Percentiles rank a stretch among this genome's conserved stretches.
These are phyloP conservation scores for human DNA, from an alignment of 2,113 vertebrate species.

Conservation along the genomic window DNA sequence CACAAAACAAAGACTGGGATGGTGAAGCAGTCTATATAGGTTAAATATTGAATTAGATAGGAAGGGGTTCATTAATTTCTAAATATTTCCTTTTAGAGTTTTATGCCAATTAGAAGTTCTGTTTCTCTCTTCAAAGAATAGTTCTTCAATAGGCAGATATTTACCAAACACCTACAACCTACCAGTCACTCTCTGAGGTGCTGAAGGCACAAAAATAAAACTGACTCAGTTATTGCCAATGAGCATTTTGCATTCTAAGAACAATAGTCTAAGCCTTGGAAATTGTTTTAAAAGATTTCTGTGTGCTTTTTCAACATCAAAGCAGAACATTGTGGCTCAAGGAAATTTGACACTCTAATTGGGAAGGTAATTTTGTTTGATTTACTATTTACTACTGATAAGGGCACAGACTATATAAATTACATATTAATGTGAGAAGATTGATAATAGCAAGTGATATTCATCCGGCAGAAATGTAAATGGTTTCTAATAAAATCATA, in stretches of 20 bases:
- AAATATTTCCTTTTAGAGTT: neutral
- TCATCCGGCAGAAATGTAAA: neutral
- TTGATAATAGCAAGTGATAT: neutral
- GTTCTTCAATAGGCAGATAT: neutral
- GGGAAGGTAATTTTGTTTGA: neutral
- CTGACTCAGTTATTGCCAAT: neutral
- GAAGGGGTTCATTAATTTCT: neutral
- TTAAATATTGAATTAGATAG: neutral
- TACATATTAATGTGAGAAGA: conserved; percentile 1
- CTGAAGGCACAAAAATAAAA: neutral
- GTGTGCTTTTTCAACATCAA: neutral
- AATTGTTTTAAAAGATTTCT: neutral
- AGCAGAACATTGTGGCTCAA: neutral
- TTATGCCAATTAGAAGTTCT: neutral
- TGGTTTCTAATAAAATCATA: neutral
- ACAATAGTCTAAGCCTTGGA: neutral
- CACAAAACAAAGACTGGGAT: neutral
- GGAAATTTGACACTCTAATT: conserved; percentile 1
- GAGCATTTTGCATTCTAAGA: neutral
- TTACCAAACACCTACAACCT: neutral
- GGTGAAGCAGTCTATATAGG: neutral
- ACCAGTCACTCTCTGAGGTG: neutral
- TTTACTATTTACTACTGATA: neutral
- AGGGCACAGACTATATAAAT: neutral
- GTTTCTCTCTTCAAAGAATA: neutral